Percentiles rank a stretch among this genome's conserved stretches.
These are phyloP conservation scores for Augochlorella aurata DNA, from an alignment of 2,888 invertebrate genomes.

Conservation along the genomic window DNA sequence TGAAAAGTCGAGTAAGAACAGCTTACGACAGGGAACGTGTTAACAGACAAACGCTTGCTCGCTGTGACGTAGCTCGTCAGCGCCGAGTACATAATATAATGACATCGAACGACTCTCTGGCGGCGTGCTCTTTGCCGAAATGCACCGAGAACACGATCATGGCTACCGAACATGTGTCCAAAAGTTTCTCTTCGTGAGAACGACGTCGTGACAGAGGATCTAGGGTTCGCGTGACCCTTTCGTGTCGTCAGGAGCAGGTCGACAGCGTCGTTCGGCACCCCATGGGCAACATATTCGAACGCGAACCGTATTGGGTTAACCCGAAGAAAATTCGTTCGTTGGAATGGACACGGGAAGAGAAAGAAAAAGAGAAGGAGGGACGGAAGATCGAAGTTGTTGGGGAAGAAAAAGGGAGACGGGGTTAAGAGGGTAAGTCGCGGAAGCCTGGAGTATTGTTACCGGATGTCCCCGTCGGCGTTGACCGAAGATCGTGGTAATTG, in stretches of 20 bases:
- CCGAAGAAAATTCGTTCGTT: slow-evolving; percentile 44
- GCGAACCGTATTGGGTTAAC: slow-evolving; percentile 74
- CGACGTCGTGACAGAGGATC: slow-evolving; percentile 57
- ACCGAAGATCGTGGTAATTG: slow-evolving; percentile 78
- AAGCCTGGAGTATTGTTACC: slow-evolving; percentile 64
- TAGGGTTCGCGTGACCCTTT: slow-evolving; percentile 53
- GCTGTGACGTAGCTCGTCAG: too few relatives aligned
- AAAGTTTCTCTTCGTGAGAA: slow-evolving; percentile 64
- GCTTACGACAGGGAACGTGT: too few relatives aligned
- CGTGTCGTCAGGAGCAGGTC: slow-evolving; percentile 50
- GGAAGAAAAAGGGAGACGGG: slow-evolving; percentile 18
- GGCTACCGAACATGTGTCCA: slow-evolving; percentile 24
- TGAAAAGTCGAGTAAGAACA: too few relatives aligned
- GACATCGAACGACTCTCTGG: slow-evolving; percentile 40
- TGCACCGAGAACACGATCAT: slow-evolving; percentile 54
- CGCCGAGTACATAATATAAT: too few relatives aligned
- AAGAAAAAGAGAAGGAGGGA: background rate
- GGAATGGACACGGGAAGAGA: background rate
- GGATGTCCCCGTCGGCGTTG: slow-evolving; percentile 63
- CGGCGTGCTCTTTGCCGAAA: slow-evolving; percentile 37
- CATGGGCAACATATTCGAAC: slow-evolving; percentile 70
- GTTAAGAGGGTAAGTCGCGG: slow-evolving; percentile 44
- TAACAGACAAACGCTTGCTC: too few relatives aligned
- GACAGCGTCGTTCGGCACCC: slow-evolving; percentile 71
- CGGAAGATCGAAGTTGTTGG: slow-evolving; percentile 17